phyloP scores from a whole-genome alignment of 2,797 vertebrate species.

The Amblyopsis hoosieri region DNA sequence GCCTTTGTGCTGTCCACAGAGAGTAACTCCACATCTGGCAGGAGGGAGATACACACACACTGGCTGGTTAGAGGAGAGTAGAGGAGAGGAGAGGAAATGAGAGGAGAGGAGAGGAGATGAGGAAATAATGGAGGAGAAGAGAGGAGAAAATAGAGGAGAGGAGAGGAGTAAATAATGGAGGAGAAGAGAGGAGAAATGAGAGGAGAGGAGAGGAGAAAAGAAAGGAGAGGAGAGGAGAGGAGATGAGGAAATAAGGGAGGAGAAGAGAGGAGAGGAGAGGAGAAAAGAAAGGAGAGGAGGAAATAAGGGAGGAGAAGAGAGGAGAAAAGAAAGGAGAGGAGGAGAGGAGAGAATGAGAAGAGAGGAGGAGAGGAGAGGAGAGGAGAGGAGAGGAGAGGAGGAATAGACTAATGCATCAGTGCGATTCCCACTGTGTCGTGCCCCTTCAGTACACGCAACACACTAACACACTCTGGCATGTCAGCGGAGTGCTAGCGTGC shows the following conservation, averaged over 20 bases:
- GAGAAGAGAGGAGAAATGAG: background rate
- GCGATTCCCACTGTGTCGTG: background rate
- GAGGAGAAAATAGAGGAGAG: background rate
- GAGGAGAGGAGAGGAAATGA: background rate
- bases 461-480: background rate
- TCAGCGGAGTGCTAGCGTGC: slow-evolving; percentile 8
- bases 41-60: background rate
- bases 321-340: background rate
- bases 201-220: background rate
- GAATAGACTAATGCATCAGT: background rate
- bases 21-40: slow-evolving; percentile 77
- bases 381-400: background rate
- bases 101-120: background rate
- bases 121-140: background rate
- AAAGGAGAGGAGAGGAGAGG: background rate
- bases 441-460: slow-evolving; percentile 18
- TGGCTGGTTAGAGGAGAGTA: background rate
- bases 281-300: no score
- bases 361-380: background rate
- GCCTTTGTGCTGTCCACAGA: slow-evolving; percentile 77
- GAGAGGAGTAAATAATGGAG: slow-evolving; percentile 5
- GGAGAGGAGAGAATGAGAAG: background rate
- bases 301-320: background rate
- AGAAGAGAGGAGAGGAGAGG: background rate
- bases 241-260: background rate